Percentiles rank a stretch among this genome's conserved stretches.
These are phyloP conservation scores for Scaeva pyrastri DNA, from an alignment of 2,888 invertebrate genomes.

Conservation along the genomic window DNA sequence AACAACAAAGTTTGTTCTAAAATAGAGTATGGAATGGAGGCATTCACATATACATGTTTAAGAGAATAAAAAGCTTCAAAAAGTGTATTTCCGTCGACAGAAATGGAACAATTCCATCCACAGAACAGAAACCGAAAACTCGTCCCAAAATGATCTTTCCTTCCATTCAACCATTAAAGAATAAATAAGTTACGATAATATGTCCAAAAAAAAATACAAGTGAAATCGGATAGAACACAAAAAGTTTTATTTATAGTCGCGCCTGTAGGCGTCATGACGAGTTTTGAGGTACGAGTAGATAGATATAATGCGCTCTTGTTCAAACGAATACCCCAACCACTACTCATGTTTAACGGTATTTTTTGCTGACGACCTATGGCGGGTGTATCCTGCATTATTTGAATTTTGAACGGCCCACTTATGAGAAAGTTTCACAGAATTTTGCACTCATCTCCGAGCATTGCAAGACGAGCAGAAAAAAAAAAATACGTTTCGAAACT, in stretches of 20 bases:
- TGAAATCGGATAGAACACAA: constrained; percentile 72
- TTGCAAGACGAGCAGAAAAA: constrained; percentile 34
- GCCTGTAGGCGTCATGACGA: constrained; percentile 60
- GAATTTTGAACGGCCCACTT: constrained; percentile 54
- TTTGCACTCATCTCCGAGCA: constrained; percentile 70
- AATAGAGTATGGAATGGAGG: neutral
- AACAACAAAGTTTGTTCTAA: constrained; percentile 1
- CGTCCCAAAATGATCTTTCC: constrained; percentile 48
- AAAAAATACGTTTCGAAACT: constrained; percentile 26
- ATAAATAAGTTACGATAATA: constrained; percentile 43
- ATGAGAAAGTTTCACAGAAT: constrained; percentile 40
- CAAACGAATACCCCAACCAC: constrained; percentile 57
- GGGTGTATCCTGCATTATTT: constrained; percentile 52
- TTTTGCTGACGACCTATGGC: constrained; percentile 37
- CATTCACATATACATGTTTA: constrained; percentile 25
- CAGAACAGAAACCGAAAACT: constrained; percentile 32
- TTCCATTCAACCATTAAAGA: constrained; percentile 41
- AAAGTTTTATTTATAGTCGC: constrained; percentile 67
- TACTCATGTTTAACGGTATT: constrained; percentile 56
- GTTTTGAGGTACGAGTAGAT: constrained; percentile 46
- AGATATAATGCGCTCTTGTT: constrained; percentile 39
- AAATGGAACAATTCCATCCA: constrained; percentile 53
- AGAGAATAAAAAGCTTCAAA: constrained; percentile 29
- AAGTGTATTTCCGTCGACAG: constrained; percentile 61
- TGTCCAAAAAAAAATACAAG: constrained; percentile 71